Percentiles rank a stretch among this genome's conserved stretches.
Conservation (phyloP, 2,113 vertebrate species). For the Ceyx melanurus region DNA sequence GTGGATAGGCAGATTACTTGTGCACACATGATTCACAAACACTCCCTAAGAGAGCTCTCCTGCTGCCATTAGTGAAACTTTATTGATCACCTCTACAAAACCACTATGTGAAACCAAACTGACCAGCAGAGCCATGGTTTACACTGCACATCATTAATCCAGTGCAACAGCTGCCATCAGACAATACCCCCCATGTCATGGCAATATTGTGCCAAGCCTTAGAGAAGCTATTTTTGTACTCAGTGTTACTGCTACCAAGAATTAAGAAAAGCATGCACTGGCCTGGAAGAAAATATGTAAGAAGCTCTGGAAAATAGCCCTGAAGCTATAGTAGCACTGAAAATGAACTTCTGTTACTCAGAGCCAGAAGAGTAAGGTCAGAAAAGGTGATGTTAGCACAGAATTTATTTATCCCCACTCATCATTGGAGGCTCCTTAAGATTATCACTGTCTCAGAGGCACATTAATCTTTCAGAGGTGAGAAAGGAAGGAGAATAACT, state of each 20-base stretch:
- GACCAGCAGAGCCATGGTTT: neutral
- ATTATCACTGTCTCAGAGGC: neutral
- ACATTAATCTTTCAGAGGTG: neutral
- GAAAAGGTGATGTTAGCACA: neutral
- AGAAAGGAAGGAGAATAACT: neutral
- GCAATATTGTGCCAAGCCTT: neutral
- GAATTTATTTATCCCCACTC: neutral
- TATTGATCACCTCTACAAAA: too few species aligned
- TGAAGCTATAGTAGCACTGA: neutral
- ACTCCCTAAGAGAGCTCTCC: neutral
- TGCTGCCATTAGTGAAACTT: neutral
- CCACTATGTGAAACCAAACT: neutral
- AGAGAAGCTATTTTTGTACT: neutral
- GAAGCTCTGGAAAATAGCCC: neutral
- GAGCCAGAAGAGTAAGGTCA: neutral
- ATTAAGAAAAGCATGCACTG: neutral
- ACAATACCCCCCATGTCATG: neutral
- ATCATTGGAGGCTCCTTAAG: neutral
- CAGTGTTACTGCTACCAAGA: neutral
- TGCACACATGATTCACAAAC: neutral
- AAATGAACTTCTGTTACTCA: constrained; percentile 19
- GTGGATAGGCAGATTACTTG: neutral
- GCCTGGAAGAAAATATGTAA: neutral
- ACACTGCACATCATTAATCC: neutral
- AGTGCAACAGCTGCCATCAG: neutral